Base-by-base conservation (phyloP, 2,797 vertebrate species). In the Psittacula echo region DNA sequence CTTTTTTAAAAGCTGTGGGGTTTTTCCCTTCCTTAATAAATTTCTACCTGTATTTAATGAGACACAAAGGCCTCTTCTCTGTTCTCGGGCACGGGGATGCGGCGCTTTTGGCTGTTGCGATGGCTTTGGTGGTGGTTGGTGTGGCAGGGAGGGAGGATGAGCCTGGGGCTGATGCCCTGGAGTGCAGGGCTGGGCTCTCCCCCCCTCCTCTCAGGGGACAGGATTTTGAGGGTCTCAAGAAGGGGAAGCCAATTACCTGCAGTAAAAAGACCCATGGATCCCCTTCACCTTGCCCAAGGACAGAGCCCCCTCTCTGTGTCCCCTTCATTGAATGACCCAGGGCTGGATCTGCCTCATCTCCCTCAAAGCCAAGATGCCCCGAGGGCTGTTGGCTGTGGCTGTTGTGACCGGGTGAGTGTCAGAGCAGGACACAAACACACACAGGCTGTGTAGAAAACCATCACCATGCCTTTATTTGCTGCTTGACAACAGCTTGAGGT, bases 31-130 rank as follows among this genome's bases (percentile, higher is more conserved):
- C 58, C 37, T 39, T 65, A 93, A 94, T 94, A 95, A 94, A 94
- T 96, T 94, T 94, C 91, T 97, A 94, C 90, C 42, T 83, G 94
- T 97, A 96, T 96, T 96, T 96, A 95, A 96, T 60, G 83, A 93
- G 61, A 79, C 0, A 2, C 34, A 26, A 0, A 64, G n/a, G 37
- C 48, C 32, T 56, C 23, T 39, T 70, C 37, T 82, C 41, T 58
- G 24, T 88, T 78, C 61, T 51, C 0, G 1, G 13, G 47, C 0
- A 0, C 0, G 0, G 51, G 67, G 27, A 17, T 0, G 1, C 0
- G 0, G n/a, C 16, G 9, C 11, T 65, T 70, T 6, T 3, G 6
- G 26, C 32, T 8, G 4, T 20, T 85, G 10, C 41, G 20, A 20
- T 66, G 39, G 29, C n/a, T 73, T 66, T 14, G 45, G 32, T 34